Evolutionary conservation across 2,797 vertebrate species (phyloP), one percentile per base, ranked within the genome.

Genomic region (Bradypodion pumilum): DNA sequence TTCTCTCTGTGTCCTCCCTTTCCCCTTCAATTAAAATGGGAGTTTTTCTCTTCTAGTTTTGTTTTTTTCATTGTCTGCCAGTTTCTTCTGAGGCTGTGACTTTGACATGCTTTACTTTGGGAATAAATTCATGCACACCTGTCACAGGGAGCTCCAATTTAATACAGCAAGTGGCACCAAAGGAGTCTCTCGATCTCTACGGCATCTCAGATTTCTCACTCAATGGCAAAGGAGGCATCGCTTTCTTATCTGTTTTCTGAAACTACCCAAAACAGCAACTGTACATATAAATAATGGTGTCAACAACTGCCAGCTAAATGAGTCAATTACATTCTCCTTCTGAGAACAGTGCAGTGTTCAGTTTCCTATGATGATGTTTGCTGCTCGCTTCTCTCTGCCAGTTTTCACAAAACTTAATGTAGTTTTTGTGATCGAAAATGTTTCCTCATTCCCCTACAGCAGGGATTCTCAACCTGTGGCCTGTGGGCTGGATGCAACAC

Each of bases 251-350:
- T 89, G 78, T 82, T 56, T 56, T 56, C 21, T 90, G 19, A 77
- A 89, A 85, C 35, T 81, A 85, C 0, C 6, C 37, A 42, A 29
- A 35, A 32, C 2, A 91, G 84, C 90, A 86, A 90, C 85, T 86
- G 82, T 85, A 82, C 83, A 32, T 89, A 89, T 87, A 92, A 93
- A 91, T 92, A 93, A 90, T 74, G 12, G 80, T 0, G 42, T 82
- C 82, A 81, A 85, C 65, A 87, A 90, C 86, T 89, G 91, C 88
- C 90, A 89, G 92, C 89, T 92, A 87, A 89, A 91, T 85, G 85
- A 92, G 93, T 91, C 90, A 92, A 3, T 89, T 89, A 85, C 72
- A 85, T 88, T 89, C 42, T 19, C 87, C 78, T 89, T 68, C 74
- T 90, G 89, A 90, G 84, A 89, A 86, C 4, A 87, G 74, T 52